phyloP scores from a whole-genome alignment of 2,113 vertebrate genomes.

The Alaudala cheleensis region DNA sequence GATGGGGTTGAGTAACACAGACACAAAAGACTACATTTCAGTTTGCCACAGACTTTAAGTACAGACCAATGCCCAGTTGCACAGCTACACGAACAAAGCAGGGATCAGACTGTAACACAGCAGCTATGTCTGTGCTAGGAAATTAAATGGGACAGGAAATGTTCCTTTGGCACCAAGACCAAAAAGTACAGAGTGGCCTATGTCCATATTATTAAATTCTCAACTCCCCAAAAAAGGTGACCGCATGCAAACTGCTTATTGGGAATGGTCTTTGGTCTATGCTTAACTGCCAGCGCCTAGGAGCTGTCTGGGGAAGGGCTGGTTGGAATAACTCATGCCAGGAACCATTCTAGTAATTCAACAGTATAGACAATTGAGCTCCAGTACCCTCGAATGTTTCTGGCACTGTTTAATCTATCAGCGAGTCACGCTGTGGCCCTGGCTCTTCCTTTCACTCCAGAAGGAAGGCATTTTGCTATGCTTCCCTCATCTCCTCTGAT shows the following conservation, averaged over 20 bases:
- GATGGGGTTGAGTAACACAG: conserved; percentile 30
- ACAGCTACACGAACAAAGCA: conserved; percentile 46
- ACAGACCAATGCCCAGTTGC: conserved; percentile 36
- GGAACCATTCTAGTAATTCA: conserved; percentile 49
- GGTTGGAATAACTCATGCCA: conserved; percentile 16
- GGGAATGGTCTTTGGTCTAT: conserved; percentile 15
- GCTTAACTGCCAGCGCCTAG: not conserved
- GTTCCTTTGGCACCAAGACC: conserved; percentile 32
- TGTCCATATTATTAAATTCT: conserved; percentile 40
- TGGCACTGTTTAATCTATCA: conserved; percentile 38
- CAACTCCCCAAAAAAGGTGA: conserved; percentile 35
- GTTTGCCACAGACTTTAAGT: conserved; percentile 56
- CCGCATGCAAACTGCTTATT: conserved; percentile 20
- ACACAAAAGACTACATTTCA: conserved; percentile 44
- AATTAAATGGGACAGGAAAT: conserved; percentile 60
- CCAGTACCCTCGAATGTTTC: conserved; percentile 23
- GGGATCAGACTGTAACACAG: conserved; percentile 47
- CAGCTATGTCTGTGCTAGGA: conserved; percentile 39
- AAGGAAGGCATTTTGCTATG: not conserved
- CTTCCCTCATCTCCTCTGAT: not conserved
- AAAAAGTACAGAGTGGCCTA: conserved; percentile 39
- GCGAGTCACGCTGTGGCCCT: not conserved
- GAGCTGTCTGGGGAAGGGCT: conserved; percentile 28
- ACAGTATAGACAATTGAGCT: conserved; percentile 39
- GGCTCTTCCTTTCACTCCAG: conserved; percentile 36